These are phyloP conservation scores for Pseudomyrmex pallidus DNA, from an alignment of 1,140 invertebrate species.

Conservation along the genomic window DNA sequence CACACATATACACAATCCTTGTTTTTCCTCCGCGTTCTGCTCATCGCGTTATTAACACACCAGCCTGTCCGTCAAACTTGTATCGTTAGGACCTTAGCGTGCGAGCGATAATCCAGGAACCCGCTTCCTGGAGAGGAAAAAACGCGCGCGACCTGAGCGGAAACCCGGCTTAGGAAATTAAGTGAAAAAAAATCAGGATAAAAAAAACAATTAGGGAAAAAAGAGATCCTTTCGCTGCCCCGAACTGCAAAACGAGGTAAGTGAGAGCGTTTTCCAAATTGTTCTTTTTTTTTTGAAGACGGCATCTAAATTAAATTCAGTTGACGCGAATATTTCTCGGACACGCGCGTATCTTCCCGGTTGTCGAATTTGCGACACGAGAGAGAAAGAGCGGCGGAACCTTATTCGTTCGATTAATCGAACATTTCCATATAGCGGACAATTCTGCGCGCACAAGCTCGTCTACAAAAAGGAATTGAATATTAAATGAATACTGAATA, in stretches of 20 bases:
- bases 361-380: background rate
- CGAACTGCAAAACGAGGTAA: background rate
- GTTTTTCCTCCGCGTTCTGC: conserved; percentile 6
- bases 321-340: background rate
- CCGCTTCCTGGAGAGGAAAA: background rate
- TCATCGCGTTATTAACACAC: conserved; percentile 26
- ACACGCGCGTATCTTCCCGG: background rate
- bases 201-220: no score
- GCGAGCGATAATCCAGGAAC: conserved; percentile 26
- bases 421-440: conserved; percentile 3
- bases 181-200: no score
- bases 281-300: background rate
- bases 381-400: background rate
- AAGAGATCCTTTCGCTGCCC: no score
- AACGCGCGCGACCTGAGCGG: no score
- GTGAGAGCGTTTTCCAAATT: background rate
- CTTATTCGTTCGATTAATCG: conserved; percentile 36
- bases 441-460: conserved; percentile 10
- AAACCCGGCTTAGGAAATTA: no score
- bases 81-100: conserved; percentile 33
- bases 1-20: conserved; percentile 17
- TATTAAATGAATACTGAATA: conserved; percentile 46
- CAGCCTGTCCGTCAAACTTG: background rate
- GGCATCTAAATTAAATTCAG: background rate
- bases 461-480: conserved; percentile 34